phyloP scores from a whole-genome alignment of 2,888 invertebrate species.

The Philereme transversata region DNA sequence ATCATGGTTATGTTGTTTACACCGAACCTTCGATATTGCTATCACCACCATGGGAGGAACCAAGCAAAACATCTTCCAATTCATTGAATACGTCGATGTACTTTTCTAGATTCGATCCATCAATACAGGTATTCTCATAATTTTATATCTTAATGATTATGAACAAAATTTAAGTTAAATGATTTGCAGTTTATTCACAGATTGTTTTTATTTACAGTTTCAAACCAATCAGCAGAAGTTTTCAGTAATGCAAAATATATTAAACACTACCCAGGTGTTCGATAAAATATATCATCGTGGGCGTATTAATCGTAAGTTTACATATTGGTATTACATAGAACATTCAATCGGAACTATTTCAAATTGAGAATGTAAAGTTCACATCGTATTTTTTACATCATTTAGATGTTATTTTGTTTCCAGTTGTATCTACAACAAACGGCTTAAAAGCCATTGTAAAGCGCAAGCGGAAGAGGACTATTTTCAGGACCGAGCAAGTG shows the following conservation, averaged over 20 bases:
- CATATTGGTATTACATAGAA: too few relatives aligned
- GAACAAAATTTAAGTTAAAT: background rate
- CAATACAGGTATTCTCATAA: constrained; percentile 20
- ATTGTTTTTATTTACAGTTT: constrained; percentile 20
- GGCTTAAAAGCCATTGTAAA: constrained; percentile 49
- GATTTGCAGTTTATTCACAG: background rate
- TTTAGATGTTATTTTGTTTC: background rate
- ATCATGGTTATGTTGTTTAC: constrained; percentile 15
- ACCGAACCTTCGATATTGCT: constrained; percentile 16
- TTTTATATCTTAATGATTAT: background rate
- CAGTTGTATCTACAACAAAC: constrained; percentile 42
- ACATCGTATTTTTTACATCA: too few relatives aligned
- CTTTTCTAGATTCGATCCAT: constrained; percentile 35
- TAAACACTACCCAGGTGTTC: constrained; percentile 11
- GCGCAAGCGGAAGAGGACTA: constrained; percentile 87
- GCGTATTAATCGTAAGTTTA: constrained; percentile 45
- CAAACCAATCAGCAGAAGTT: constrained; percentile 6
- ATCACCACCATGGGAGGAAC: constrained; percentile 22
- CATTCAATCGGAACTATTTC: too few relatives aligned
- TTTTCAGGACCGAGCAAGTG: constrained; percentile 89
- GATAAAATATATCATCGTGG: constrained; percentile 40
- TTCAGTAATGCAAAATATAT: constrained; percentile 6
- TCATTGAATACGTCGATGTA: constrained; percentile 31
- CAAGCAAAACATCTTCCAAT: constrained; percentile 3
- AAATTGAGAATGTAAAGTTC: too few relatives aligned